Evolutionary conservation across 2,797 vertebrate species (phyloP), one percentile per base, ranked within the genome.

Genomic region (Pteronotus mesoamericanus): DNA sequence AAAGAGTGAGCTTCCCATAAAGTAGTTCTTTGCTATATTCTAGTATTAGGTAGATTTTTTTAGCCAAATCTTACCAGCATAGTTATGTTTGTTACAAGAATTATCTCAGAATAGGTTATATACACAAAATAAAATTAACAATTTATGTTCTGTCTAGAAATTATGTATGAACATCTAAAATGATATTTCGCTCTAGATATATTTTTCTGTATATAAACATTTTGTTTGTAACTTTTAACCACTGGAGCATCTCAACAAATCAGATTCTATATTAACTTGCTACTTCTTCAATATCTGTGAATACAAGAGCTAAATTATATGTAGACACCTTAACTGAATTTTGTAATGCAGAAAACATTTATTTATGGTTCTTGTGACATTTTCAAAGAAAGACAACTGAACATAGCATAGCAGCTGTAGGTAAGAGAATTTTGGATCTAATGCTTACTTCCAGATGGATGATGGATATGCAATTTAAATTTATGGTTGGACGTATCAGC

Each of bases 401-500:
- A 53, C n/a, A 32, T 0, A 19, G 59, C 77, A 34, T 11, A 97
- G 42, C 66, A 93, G 66, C 53, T 97, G 74, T 87, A 97, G 51
- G 32, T 85, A 89, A 95, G 84, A 95, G n/a, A 83, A 3, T 92
- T 96, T 93, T 72, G n/a, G 94, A 83, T 89, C 42, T 95, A 44
- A 48, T 53, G 74, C 59, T 98, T 80, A 79, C 92, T 97, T 93
- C 93, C 69, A 97, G 89, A 89, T 92, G 90, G 96, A 94, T 1
- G 1, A 97, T 95, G 57, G 79, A 85, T 97, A 93, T 92, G 91
- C 74, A 86, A 29, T 96, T 97, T 97, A 93, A 95, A 97, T 98
- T 97, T 98, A 82, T 92, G 66, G 92, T 93, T 94, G 44, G 77
- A 75, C 53, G 46, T 55, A 95, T 86, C 59, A 96, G 61, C 95